Conservation (phyloP, 2,888 invertebrate species). For the Drosophila nigricruria region DNA sequence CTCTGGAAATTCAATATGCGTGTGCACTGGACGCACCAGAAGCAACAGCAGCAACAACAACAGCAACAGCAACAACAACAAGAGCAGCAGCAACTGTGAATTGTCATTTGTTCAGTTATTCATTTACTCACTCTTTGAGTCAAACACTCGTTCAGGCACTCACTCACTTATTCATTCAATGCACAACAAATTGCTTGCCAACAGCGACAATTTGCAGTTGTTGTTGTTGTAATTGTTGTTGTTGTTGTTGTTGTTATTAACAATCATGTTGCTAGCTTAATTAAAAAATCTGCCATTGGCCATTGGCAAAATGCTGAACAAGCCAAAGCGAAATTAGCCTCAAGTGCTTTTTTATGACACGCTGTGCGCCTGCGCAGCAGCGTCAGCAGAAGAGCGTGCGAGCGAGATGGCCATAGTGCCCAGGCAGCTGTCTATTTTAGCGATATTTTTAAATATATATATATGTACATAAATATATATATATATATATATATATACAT, state of each 20-base stretch:
- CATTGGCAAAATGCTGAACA: slow-evolving; percentile 42
- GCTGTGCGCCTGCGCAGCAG: slow-evolving; percentile 71
- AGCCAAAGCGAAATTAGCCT: slow-evolving; percentile 72
- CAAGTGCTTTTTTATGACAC: slow-evolving; percentile 65
- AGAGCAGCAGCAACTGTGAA: slow-evolving; percentile 1
- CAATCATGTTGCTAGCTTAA: slow-evolving; percentile 63
- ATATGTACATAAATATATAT: not conserved
- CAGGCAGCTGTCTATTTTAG: slow-evolving; percentile 62
- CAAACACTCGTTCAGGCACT: slow-evolving; percentile 30
- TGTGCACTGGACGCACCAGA: slow-evolving; percentile 48
- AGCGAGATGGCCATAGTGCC: slow-evolving; percentile 11
- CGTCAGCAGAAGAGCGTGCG: slow-evolving; percentile 7
- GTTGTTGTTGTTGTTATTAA: slow-evolving; percentile 41
- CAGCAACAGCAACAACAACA: slow-evolving; percentile 10
- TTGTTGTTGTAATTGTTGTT: slow-evolving; percentile 7
- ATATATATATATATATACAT: not conserved
- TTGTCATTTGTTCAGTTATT: slow-evolving; percentile 52
- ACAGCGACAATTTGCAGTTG: slow-evolving; percentile 46
- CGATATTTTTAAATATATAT: slow-evolving; percentile 1
- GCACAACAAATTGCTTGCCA: slow-evolving; percentile 64
- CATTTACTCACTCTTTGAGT: slow-evolving; percentile 40
- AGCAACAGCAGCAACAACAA: slow-evolving; percentile 20
- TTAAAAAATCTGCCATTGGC: slow-evolving; percentile 60
- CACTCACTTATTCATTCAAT: slow-evolving; percentile 51
- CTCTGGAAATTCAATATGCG: slow-evolving; percentile 76